Conservation (phyloP, 2,113 vertebrate genomes). For the Probosciger aterrimus region DNA sequence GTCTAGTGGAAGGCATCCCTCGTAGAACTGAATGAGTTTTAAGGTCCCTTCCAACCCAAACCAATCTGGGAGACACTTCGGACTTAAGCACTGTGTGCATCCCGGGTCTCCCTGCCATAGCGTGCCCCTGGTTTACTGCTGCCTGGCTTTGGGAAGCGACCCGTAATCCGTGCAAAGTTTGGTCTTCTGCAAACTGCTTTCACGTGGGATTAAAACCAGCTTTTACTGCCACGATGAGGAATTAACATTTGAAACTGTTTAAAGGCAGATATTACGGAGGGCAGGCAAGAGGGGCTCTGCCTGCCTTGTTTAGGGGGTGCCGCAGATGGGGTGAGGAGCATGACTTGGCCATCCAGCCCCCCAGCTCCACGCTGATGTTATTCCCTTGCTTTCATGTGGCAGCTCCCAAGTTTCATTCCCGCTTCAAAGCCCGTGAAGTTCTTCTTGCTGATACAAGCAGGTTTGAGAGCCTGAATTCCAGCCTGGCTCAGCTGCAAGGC, state of each 20-base stretch:
- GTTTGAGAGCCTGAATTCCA: neutral
- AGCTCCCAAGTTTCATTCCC: neutral
- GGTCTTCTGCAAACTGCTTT: constrained; percentile 17
- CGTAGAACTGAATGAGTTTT: neutral
- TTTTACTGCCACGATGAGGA: neutral
- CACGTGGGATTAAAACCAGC: constrained; percentile 41
- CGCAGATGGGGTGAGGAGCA: neutral
- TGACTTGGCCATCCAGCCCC: neutral
- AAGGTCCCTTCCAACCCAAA: neutral
- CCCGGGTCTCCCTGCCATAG: accelerated
- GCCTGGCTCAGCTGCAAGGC: neutral
- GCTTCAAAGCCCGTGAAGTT: accelerated
- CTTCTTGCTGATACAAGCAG: neutral
- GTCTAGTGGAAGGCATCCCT: neutral
- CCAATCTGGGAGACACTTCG: neutral
- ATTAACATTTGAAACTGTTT: constrained; percentile 32
- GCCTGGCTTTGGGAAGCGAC: neutral
- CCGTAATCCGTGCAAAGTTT: neutral
- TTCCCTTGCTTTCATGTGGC: neutral
- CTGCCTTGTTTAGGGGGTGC: neutral
- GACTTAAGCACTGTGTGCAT: accelerated
- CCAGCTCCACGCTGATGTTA: accelerated
- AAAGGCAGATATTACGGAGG: neutral
- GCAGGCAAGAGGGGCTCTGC: neutral
- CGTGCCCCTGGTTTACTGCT: neutral